A percentile compares a stretch with the other conserved stretches of the same genome.
These are phyloP conservation scores for Planococcus citri DNA, from an alignment of 1,140 invertebrate genomes.

Conservation along the genomic window DNA sequence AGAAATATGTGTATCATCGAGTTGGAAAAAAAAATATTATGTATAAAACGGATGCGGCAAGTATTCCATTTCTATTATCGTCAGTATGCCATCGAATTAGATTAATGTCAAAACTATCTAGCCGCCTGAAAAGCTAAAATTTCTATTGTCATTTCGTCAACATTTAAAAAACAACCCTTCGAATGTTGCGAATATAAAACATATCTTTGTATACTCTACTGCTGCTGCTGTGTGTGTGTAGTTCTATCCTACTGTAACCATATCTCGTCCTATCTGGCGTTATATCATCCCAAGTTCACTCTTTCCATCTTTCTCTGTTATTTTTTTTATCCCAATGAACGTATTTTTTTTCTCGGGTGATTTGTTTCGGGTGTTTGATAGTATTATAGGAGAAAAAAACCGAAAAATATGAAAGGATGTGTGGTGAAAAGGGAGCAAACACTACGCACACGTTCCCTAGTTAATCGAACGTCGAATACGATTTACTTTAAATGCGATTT, in stretches of 20 bases:
- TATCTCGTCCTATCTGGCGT: neutral
- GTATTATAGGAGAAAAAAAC: neutral
- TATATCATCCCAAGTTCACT: neutral
- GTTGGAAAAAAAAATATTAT: neutral
- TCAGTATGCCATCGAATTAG: constrained; percentile 12
- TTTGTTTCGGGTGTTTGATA: neutral
- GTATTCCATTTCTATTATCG: constrained; percentile 18
- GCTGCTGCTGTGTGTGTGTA: too few relatives aligned
- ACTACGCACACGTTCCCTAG: neutral
- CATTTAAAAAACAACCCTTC: constrained; percentile 20
- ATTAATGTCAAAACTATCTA: constrained; percentile 17
- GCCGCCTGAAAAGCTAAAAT: constrained; percentile 15
- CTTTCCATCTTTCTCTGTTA: neutral
- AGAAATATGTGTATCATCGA: neutral
- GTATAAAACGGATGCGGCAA: constrained; percentile 12
- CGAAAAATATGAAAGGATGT: neutral
- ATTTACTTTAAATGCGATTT: constrained; percentile 20
- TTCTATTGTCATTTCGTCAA: constrained; percentile 19
- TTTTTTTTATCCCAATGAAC: neutral
- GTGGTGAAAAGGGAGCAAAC: neutral
- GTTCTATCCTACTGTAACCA: too few relatives aligned
- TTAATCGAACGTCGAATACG: constrained; percentile 20
- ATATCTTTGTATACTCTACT: neutral
- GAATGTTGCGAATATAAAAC: constrained; percentile 6
- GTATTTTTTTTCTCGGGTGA: neutral